phyloP scores from a whole-genome alignment of 2,888 invertebrate genomes.

The Congeria kusceri region DNA sequence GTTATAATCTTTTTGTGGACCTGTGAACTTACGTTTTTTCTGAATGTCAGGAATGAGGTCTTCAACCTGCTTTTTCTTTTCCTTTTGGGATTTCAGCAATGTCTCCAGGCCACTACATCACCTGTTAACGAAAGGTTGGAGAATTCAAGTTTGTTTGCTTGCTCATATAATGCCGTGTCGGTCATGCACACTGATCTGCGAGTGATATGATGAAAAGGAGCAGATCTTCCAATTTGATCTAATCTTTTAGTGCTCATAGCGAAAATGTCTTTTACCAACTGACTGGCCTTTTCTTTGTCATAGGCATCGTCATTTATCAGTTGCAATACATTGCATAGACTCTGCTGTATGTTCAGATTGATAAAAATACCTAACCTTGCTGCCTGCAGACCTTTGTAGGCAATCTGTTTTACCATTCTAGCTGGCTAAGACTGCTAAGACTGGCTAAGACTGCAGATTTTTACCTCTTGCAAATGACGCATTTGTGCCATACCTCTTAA shows the following conservation, averaged over 20 bases:
- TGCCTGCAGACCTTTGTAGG: slow-evolving; percentile 45
- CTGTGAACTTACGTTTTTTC: slow-evolving; percentile 17
- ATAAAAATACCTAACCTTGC: slow-evolving; percentile 35
- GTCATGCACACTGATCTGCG: slow-evolving; percentile 26
- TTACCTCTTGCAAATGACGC: slow-evolving; percentile 46
- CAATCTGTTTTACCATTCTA: slow-evolving; percentile 48
- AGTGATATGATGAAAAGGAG: slow-evolving; percentile 25
- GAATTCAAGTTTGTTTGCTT: slow-evolving; percentile 8
- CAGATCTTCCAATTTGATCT: slow-evolving; percentile 29
- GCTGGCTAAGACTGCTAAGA: slow-evolving; percentile 26
- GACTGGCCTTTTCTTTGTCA: too few species aligned
- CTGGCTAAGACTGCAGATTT: slow-evolving; percentile 32
- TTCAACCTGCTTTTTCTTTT: slow-evolving; percentile 36
- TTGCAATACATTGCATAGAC: slow-evolving; percentile 35
- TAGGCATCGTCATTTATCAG: slow-evolving; percentile 10
- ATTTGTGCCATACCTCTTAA: slow-evolving; percentile 31
- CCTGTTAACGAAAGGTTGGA: slow-evolving; percentile 28
- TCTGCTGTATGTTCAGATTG: slow-evolving; percentile 42
- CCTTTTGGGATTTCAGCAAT: slow-evolving; percentile 31
- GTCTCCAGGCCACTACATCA: slow-evolving; percentile 25
- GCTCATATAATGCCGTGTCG: slow-evolving; percentile 18
- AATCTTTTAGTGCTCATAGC: slow-evolving; percentile 31
- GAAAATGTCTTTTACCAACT: slow-evolving; percentile 29
- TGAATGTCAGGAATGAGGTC: slow-evolving; percentile 17
- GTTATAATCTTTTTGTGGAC: background rate